Evolutionary conservation across 2,888 invertebrate genomes (phyloP).

Genomic region (Pardosa pseudoannulata): DNA sequence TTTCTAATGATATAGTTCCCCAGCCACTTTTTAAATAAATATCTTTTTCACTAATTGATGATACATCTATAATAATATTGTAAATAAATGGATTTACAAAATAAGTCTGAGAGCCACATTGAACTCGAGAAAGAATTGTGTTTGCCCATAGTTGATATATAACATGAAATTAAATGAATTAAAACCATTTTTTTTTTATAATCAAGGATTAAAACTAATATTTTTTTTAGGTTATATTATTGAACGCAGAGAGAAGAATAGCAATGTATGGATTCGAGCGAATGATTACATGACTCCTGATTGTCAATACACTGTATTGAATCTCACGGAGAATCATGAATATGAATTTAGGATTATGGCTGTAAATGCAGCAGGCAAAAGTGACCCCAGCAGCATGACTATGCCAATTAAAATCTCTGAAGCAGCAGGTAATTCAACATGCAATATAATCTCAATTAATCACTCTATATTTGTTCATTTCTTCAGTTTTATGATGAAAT

Average conservation of each 20-base stretch:
- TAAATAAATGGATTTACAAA: no score
- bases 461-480: no score
- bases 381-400: conserved; percentile 91
- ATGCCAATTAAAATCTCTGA: conserved; percentile 89
- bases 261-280: conserved; percentile 91
- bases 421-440: conserved; percentile 78
- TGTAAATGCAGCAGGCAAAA: conserved; percentile 92
- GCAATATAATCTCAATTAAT: no score
- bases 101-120: no score
- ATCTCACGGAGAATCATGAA: conserved; percentile 92
- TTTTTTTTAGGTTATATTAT: conserved; percentile 85
- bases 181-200: neutral
- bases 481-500: no score
- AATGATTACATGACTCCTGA: conserved; percentile 95
- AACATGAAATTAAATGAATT: no score
- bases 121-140: no score
- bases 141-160: no score
- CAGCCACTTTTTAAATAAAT: no score
- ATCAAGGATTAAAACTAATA: neutral
- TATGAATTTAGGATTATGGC: conserved; percentile 98
- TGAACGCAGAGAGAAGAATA: conserved; percentile 91
- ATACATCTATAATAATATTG: no score
- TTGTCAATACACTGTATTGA: conserved; percentile 89
- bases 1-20: no score
- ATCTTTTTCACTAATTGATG: no score